Conservation (phyloP, 1,140 invertebrate species). For the Micrasema longulum region DNA sequence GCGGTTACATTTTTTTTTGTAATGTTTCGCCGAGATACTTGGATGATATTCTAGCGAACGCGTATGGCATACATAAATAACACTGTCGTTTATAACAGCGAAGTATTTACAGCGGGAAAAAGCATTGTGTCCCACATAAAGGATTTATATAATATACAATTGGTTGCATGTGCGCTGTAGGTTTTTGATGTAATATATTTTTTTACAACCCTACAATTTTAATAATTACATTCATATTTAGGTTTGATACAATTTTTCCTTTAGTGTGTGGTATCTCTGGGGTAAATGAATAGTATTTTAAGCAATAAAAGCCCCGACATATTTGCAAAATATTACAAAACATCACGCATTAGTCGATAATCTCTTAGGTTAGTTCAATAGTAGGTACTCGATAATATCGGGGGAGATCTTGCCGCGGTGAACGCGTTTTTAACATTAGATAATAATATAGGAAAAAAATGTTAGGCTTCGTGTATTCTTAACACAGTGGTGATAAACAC, state of each 20-base stretch:
- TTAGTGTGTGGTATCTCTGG: too few species aligned
- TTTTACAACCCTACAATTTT: too few species aligned
- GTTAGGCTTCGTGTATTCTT: slow-evolving; percentile 2
- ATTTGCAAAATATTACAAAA: background rate
- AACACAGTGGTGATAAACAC: background rate
- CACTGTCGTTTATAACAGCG: background rate
- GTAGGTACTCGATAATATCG: background rate
- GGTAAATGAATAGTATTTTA: background rate
- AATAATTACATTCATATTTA: too few species aligned
- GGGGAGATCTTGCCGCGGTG: slow-evolving; percentile 24
- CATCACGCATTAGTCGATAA: slow-evolving; percentile 14
- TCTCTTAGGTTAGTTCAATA: slow-evolving; percentile 13
- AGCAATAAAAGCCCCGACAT: slow-evolving; percentile 1
- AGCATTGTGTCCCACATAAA: too few species aligned
- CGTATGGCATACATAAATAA: background rate
- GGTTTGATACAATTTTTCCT: too few species aligned
- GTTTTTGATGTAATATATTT: too few species aligned
- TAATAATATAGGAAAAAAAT: slow-evolving; percentile 36
- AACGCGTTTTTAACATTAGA: slow-evolving; percentile 26
- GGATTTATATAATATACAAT: too few species aligned
- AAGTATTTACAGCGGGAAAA: background rate
- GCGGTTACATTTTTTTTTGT: slow-evolving; percentile 21
- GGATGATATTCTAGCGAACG: background rate
- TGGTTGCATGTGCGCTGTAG: too few species aligned
- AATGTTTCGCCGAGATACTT: background rate